A percentile compares a stretch with the other conserved stretches of the same genome.
Conservation (phyloP, 2,888 invertebrate species). For the Pristionchus exspectatus region DNA sequence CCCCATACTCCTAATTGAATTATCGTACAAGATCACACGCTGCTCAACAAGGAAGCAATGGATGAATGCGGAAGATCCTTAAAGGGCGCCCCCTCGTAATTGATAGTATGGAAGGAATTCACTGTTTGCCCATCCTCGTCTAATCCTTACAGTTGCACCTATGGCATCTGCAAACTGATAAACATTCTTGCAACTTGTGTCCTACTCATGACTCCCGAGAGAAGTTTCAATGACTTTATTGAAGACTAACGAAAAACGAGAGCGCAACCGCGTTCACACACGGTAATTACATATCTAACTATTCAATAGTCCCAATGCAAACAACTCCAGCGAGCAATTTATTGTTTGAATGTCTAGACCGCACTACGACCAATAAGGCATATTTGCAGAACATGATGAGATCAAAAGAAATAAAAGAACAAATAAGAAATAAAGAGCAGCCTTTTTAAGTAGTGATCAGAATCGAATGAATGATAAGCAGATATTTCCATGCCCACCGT, state of each 20-base stretch:
- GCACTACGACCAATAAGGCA: background rate
- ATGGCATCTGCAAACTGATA: constrained; percentile 18
- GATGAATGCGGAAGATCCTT: constrained; percentile 15
- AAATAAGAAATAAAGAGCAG: background rate
- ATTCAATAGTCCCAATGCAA: background rate
- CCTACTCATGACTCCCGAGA: background rate
- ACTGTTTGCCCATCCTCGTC: background rate
- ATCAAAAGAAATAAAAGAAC: background rate
- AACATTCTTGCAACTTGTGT: background rate
- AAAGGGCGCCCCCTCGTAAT: constrained; percentile 10
- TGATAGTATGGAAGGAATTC: constrained; percentile 19
- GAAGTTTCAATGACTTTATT: background rate
- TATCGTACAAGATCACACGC: background rate
- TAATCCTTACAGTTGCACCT: constrained; percentile 10
- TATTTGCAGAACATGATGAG: background rate
- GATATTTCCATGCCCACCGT: background rate
- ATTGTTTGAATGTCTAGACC: background rate
- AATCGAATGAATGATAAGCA: background rate
- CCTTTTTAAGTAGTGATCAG: background rate
- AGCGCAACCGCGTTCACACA: background rate
- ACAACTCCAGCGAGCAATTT: background rate
- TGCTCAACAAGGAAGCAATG: background rate
- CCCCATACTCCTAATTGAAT: background rate
- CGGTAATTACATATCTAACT: background rate
- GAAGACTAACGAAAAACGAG: background rate